Evolutionary conservation across 2,797 vertebrate species (phyloP).

Genomic region (Enteromius anoplus): DNA sequence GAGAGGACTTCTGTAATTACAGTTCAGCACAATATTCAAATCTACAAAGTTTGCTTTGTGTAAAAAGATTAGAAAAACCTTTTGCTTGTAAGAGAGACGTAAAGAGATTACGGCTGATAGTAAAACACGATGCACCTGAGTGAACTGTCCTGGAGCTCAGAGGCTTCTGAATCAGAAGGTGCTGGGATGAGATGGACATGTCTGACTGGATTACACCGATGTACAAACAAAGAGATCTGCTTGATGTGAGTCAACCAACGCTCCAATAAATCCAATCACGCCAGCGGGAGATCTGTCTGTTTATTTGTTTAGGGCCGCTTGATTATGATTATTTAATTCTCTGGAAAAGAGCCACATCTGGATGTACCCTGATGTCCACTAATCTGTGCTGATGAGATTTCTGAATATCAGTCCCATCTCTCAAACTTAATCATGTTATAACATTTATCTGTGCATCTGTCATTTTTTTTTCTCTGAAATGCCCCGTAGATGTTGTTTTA

Average conservation of each 20-base stretch:
- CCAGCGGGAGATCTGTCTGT: constrained; percentile 58
- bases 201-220: constrained; percentile 68
- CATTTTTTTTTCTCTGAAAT: not conserved
- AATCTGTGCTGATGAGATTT: constrained; percentile 73
- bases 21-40: not conserved
- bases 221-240: constrained; percentile 61
- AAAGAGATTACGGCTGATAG: constrained; percentile 40
- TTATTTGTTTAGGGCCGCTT: constrained; percentile 45
- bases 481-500: not conserved
- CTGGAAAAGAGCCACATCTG: constrained; percentile 67
- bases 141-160: constrained; percentile 16
- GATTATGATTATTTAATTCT: constrained; percentile 56
- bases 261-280: constrained; percentile 70
- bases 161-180: not conserved
- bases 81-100: constrained; percentile 17
- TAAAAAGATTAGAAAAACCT: not conserved
- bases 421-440: constrained; percentile 39
- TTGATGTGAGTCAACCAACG: constrained; percentile 61
- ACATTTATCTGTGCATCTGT: constrained; percentile 23
- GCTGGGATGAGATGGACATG: not conserved
- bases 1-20: not conserved
- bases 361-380: constrained; percentile 64
- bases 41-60: not conserved
- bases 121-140: constrained; percentile 4
- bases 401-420: constrained; percentile 37